phyloP scores from a whole-genome alignment of 2,888 invertebrate genomes.

The Ligdia adustata region DNA sequence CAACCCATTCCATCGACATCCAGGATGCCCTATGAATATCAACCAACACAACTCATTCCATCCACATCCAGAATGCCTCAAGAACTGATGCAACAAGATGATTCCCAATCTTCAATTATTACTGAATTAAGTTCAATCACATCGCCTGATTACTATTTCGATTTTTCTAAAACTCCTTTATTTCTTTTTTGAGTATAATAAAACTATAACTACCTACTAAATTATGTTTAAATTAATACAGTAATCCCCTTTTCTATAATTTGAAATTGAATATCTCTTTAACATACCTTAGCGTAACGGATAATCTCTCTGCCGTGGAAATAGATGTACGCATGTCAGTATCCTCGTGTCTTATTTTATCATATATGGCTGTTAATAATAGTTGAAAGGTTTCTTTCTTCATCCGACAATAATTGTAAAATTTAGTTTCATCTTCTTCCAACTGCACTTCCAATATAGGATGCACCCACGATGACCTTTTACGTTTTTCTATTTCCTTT shows the following conservation, averaged over 20 bases:
- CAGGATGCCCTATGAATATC: conserved; percentile 32
- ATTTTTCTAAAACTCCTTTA: conserved; percentile 40
- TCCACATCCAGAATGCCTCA: conserved; percentile 32
- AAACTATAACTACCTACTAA: conserved; percentile 35
- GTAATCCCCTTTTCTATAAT: conserved; percentile 23
- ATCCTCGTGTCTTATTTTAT: conserved; percentile 36
- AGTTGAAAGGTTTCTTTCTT: conserved; percentile 24
- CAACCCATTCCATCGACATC: too few species aligned
- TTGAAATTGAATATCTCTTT: conserved; percentile 5
- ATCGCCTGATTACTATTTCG: conserved; percentile 34
- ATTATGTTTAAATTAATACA: conserved; percentile 37
- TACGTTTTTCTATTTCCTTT: conserved; percentile 39
- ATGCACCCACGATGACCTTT: conserved; percentile 41
- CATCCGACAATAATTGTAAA: too few species aligned
- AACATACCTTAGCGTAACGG: conserved; percentile 31
- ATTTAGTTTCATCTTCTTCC: conserved; percentile 39
- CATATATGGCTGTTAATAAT: conserved; percentile 34
- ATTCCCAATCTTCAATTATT: conserved; percentile 36
- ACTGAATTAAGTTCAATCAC: conserved; percentile 35
- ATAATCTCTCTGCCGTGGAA: conserved; percentile 37
- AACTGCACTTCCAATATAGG: conserved; percentile 43
- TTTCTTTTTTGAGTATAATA: conserved; percentile 36
- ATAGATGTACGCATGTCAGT: conserved; percentile 39
- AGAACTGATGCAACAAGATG: conserved; percentile 37
- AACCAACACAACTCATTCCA: conserved; percentile 17